Base-by-base conservation (phyloP, 2,888 invertebrate genomes). In the Epirrhoe tristata region DNA sequence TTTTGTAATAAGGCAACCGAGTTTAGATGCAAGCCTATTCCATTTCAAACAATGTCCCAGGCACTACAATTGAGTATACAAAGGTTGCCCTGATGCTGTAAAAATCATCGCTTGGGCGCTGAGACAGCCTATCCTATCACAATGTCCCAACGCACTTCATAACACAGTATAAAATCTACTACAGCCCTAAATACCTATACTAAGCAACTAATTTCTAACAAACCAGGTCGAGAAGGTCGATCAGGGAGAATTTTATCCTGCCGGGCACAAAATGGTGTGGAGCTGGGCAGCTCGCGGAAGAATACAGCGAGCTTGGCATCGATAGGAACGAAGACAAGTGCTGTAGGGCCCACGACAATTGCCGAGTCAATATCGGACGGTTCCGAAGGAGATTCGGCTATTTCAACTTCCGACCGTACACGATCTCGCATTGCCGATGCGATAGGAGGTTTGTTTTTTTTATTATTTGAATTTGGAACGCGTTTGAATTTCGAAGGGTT, bases 191-290 rank as follows among this genome's bases (percentile, higher is more conserved):
- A 4, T 32, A 51, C 50, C 58, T 46, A 53, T 52, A 57, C 24
- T 46, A 62, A 55, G 56, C 58, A 24, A 65, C 57, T 77, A 75
- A 75, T 67, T 60, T 67, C 63, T 68, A 68, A 60, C 36, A 67
- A 67, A 58, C 10, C 89, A 93, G 93, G 91, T 91, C 88, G 57
- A 85, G 90, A 73, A 82, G 93, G 69, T 93, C 91, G 51, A 76
- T 92, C 72, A 89, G 93, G 77, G 93, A 94, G 83, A 91, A 94
- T 88, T 91, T 95, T 81, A 94, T 95, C 78, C 83, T 94, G 63
- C 96, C 96, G 3, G 96, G 96, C 62, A 96, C 96, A 12, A 95
- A 96, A 80, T 97, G 97, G 97, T 97, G 97, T 87, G 97, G 97
- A 6, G 89, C 94, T 80, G 85, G 95, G 85, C 82, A 95, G 91